These are phyloP conservation scores for Emys orbicularis DNA, from an alignment of 2,797 vertebrate species.

Conservation along the genomic window DNA sequence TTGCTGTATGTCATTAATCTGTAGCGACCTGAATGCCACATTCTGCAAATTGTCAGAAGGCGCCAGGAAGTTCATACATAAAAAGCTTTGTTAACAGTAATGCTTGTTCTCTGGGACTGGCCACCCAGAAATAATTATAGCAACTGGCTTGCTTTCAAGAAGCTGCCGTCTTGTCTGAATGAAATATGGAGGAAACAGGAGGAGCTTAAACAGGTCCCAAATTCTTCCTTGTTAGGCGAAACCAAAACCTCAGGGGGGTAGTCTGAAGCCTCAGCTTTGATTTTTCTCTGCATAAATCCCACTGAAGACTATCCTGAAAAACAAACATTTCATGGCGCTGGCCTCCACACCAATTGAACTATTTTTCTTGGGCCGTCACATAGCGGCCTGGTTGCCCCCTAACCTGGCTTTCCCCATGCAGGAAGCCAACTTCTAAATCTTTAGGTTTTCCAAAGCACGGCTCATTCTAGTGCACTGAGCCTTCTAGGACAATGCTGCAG, in stretches of 20 bases:
- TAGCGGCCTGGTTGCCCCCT: background rate
- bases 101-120: background rate
- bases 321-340: background rate
- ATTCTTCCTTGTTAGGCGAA: background rate
- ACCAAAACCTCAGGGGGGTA: background rate
- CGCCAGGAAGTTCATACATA: background rate
- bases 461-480: background rate
- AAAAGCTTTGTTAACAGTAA: background rate
- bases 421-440: background rate
- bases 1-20: background rate
- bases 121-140: conserved; percentile 37
- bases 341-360: background rate
- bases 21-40: background rate
- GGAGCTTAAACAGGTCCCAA: background rate
- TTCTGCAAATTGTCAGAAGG: background rate
- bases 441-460: background rate
- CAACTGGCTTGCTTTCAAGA: conserved; percentile 7
- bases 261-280: too few species aligned
- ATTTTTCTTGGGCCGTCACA: background rate
- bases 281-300: background rate
- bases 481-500: background rate
- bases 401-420: too few species aligned
- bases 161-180: background rate
- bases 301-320: background rate
- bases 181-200: background rate